phyloP scores from a whole-genome alignment of 2,113 vertebrate genomes.

The Syngnathus floridae region DNA sequence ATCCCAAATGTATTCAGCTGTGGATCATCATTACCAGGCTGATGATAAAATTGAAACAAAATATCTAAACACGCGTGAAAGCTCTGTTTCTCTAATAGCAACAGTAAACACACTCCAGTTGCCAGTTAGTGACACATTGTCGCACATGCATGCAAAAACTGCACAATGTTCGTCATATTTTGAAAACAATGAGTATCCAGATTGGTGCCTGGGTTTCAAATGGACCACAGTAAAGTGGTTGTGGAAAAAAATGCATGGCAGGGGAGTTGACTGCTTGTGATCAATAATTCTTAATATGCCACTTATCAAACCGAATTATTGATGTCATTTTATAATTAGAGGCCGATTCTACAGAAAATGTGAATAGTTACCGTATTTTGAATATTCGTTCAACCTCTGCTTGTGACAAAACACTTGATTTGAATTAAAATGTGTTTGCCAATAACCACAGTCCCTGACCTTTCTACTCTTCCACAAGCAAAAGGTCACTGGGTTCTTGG shows the following conservation, averaged over 20 bases:
- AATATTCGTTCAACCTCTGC: background rate
- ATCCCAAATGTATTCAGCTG: background rate
- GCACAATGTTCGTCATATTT: background rate
- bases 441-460: background rate
- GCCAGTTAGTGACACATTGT: background rate
- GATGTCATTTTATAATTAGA: background rate
- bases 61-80: background rate
- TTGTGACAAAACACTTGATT: background rate
- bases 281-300: background rate
- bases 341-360: background rate
- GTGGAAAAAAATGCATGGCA: background rate
- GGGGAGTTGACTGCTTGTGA: background rate
- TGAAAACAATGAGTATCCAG: background rate
- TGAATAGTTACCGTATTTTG: background rate
- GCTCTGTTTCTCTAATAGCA: background rate
- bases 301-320: background rate
- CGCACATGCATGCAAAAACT: background rate
- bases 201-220: background rate
- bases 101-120: conserved; percentile 17
- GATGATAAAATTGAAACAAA: background rate
- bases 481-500: background rate
- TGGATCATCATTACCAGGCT: background rate
- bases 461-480: background rate
- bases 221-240: background rate
- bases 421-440: conserved; percentile 4